Evolutionary conservation across 2,113 vertebrate species (phyloP).

Genomic region (Saccopteryx leptura): DNA sequence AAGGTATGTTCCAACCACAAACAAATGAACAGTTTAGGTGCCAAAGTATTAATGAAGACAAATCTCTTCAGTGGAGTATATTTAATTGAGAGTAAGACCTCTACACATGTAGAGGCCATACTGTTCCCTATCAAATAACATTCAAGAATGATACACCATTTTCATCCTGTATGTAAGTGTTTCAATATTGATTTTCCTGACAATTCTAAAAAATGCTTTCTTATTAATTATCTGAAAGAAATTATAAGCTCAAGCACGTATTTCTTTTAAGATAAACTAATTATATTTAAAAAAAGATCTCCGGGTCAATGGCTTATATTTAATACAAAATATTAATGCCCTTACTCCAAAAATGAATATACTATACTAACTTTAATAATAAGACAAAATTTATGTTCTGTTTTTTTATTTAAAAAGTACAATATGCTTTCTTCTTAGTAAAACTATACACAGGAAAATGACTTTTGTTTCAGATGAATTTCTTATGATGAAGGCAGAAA

Average conservation of each 20-base stretch:
- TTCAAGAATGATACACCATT: conserved; percentile 45
- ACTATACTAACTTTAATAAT: conserved; percentile 55
- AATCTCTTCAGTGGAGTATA: conserved; percentile 48
- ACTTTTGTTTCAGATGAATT: conserved; percentile 1
- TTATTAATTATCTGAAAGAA: conserved; percentile 77
- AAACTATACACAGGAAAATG: not conserved
- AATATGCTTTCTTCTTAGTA: conserved; percentile 35
- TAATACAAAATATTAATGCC: conserved; percentile 69
- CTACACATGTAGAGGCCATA: not conserved
- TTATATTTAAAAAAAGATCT: conserved; percentile 53
- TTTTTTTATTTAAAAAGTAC: not conserved
- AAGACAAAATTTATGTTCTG: not conserved
- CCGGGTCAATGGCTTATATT: conserved; percentile 61
- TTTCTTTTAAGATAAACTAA: conserved; percentile 74
- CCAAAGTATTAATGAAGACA: conserved; percentile 43
- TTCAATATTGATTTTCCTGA: conserved; percentile 83
- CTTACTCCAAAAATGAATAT: not conserved
- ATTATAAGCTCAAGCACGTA: not conserved
- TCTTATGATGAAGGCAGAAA: not conserved
- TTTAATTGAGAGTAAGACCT: conserved; percentile 44
- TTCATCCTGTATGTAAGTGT: not conserved
- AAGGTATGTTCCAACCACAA: not conserved
- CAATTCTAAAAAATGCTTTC: conserved; percentile 69
- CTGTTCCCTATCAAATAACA: conserved; percentile 47
- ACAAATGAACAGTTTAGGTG: conserved; percentile 26